A percentile compares a stretch with the other conserved stretches of the same genome.
phyloP scores from a whole-genome alignment of 23 tunicate species.

The Clavelina lepadiformis region DNA sequence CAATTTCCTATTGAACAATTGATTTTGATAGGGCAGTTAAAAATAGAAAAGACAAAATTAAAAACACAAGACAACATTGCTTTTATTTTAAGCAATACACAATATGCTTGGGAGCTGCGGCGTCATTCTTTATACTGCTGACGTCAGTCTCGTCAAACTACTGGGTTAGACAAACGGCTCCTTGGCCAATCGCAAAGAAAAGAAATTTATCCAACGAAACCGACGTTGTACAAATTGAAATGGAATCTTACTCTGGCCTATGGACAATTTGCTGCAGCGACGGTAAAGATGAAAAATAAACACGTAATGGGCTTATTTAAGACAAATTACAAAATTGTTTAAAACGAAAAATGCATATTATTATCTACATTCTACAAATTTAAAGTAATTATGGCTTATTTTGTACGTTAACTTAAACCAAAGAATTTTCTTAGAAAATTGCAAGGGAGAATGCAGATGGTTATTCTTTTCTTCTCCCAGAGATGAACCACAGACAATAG shows the following conservation, averaged over 20 bases:
- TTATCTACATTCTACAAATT: no score
- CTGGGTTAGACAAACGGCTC: constrained; percentile 13
- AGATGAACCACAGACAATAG: neutral
- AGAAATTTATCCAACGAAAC: constrained; percentile 7
- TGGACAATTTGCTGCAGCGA: constrained; percentile 52
- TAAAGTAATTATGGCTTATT: no score
- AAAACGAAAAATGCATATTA: no score
- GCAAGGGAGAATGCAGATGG: neutral
- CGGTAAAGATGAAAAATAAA: constrained; percentile 4
- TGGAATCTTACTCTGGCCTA: constrained; percentile 35
- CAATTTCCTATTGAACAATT: no score
- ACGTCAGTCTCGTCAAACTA: constrained; percentile 12
- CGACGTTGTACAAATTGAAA: constrained; percentile 20
- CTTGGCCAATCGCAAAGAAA: constrained; percentile 10
- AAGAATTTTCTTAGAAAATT: no score
- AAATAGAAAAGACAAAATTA: no score
- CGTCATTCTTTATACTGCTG: constrained; percentile 10
- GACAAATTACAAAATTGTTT: neutral
- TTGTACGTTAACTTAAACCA: no score
- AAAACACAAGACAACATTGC: no score
- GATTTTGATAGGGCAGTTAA: no score
- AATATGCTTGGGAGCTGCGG: constrained; percentile 1
- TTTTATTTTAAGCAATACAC: constrained; percentile 1
- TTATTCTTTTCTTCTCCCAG: neutral
- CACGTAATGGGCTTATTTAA: neutral